These are phyloP conservation scores for Caenorhabditis briggsae DNA, from an alignment of 1,140 invertebrate species.

Conservation along the genomic window DNA sequence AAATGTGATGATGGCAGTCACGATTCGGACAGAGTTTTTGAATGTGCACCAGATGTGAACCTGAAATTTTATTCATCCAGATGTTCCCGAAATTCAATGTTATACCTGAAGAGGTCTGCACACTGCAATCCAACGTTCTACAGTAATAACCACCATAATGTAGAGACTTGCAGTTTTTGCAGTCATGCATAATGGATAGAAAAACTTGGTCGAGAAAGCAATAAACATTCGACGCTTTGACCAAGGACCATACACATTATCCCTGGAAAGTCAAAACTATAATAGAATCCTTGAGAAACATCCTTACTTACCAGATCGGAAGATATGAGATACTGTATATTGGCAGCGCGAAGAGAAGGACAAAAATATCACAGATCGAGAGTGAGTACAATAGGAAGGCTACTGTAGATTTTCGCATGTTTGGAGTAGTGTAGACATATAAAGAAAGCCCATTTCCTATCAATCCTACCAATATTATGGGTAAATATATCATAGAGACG, in stretches of 20 bases:
- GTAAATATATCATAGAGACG: slow-evolving; percentile 19
- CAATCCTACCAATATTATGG: background rate
- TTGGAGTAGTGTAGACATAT: slow-evolving; percentile 33
- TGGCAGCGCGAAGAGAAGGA: slow-evolving; percentile 7
- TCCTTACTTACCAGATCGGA: slow-evolving; percentile 1
- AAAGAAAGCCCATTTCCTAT: slow-evolving; percentile 10
- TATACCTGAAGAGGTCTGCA: slow-evolving; percentile 31
- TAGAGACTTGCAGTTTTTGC: slow-evolving; percentile 46
- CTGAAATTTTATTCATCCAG: background rate
- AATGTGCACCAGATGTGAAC: slow-evolving; percentile 46
- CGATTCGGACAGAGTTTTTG: slow-evolving; percentile 39
- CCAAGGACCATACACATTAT: slow-evolving; percentile 33
- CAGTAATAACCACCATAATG: slow-evolving; percentile 34
- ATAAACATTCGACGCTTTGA: slow-evolving; percentile 44
- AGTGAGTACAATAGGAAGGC: slow-evolving; percentile 24
- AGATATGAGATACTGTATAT: slow-evolving; percentile 26
- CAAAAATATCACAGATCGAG: slow-evolving; percentile 45
- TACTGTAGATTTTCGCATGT: slow-evolving; percentile 27
- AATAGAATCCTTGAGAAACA: background rate
- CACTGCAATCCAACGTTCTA: slow-evolving; percentile 37
- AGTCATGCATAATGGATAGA: slow-evolving; percentile 50
- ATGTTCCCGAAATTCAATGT: background rate
- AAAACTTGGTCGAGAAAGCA: slow-evolving; percentile 19
- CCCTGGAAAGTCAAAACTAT: background rate
- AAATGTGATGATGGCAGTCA: slow-evolving; percentile 12